phyloP scores from a whole-genome alignment of 2,113 vertebrate genomes.

The Festucalex cinctus region DNA sequence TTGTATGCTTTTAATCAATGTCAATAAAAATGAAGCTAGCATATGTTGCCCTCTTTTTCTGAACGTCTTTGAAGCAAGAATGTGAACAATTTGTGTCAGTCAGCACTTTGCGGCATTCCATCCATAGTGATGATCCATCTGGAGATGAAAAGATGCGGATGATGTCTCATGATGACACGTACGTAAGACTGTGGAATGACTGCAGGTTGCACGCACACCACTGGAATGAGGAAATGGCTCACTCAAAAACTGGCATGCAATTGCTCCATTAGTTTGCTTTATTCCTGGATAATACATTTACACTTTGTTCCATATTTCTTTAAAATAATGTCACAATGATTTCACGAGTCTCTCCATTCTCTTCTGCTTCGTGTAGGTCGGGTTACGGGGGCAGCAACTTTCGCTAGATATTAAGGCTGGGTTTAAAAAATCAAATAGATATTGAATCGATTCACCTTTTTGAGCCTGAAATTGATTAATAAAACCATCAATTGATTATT shows the following conservation, averaged over 20 bases:
- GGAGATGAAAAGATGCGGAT: not conserved
- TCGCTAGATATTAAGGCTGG: too few relatives aligned
- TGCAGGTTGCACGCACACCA: not conserved
- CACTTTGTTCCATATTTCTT: not conserved
- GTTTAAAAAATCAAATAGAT: too few relatives aligned
- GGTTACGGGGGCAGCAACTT: not conserved
- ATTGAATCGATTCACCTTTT: too few relatives aligned
- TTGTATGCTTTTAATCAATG: not conserved
- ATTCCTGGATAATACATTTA: not conserved
- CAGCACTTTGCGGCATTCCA: not conserved
- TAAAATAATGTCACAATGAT: not conserved
- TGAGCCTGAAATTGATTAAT: too few relatives aligned
- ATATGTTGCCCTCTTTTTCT: not conserved
- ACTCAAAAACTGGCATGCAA: not conserved
- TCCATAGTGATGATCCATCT: not conserved
- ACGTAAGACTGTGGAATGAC: not conserved
- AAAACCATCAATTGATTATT: too few relatives aligned
- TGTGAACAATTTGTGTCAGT: not conserved
- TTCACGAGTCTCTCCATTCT: too few relatives aligned
- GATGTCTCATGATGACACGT: not conserved
- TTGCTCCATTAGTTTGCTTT: not conserved
- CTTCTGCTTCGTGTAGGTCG: not conserved
- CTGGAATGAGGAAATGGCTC: not conserved
- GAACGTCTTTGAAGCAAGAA: not conserved
- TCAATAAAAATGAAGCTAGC: not conserved